Conservation (phyloP, 2,797 vertebrate genomes). For the Spondyliosoma cantharus region DNA sequence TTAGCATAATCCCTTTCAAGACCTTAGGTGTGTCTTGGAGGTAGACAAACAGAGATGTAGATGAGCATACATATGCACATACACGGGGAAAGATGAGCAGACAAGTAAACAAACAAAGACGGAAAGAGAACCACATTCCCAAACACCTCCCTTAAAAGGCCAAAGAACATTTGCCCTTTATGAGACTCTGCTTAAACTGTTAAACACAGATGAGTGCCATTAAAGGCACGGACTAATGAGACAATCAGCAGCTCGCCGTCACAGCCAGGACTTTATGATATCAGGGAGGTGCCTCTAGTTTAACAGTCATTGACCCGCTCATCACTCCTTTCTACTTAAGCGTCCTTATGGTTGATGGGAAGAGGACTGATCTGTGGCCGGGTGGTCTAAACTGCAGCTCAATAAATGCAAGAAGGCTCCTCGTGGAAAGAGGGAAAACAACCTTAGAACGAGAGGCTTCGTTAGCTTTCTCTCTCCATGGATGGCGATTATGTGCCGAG, state of each 20-base stretch:
- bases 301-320: slow-evolving; percentile 51
- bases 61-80: not conserved
- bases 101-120: too few relatives aligned
- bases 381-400: slow-evolving; percentile 14
- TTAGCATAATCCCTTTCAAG: not conserved
- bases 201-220: slow-evolving; percentile 31
- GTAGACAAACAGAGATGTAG: not conserved
- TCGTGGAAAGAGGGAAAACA: not conserved
- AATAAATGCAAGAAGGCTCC: slow-evolving; percentile 10
- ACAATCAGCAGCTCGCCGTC: slow-evolving; percentile 51
- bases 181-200: slow-evolving; percentile 37
- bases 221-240: slow-evolving; percentile 48
- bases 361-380: not conserved
- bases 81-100: not conserved
- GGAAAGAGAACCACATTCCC: not conserved
- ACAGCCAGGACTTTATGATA: slow-evolving; percentile 49
- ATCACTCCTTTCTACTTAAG: slow-evolving; percentile 42
- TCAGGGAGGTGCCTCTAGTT: slow-evolving; percentile 51
- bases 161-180: slow-evolving; percentile 32
- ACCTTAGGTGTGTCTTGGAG: not conserved
- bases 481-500: not conserved
- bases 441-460: slow-evolving; percentile 2
- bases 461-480: slow-evolving; percentile 17
- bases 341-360: slow-evolving; percentile 18
- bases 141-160: slow-evolving; percentile 16